Evolutionary conservation across 2,113 vertebrate genomes (phyloP).

Genomic region (Pedionomus torquatus): DNA sequence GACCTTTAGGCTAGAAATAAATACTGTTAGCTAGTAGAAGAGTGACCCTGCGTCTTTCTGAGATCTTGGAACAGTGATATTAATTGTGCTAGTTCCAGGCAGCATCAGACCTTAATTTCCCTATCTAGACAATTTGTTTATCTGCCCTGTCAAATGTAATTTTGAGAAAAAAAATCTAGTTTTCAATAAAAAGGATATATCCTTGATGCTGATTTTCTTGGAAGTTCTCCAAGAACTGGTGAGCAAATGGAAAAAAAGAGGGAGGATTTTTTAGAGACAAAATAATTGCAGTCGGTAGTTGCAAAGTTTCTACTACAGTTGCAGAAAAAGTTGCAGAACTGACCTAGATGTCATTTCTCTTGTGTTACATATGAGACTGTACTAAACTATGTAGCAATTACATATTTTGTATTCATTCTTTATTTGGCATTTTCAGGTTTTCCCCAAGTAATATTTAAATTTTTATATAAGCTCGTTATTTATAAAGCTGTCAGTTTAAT

Average conservation of each 20-base stretch:
- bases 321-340: not conserved
- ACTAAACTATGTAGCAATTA: not conserved
- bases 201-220: not conserved
- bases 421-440: not conserved
- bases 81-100: not conserved
- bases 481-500: slow-evolving; percentile 1
- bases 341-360: not conserved
- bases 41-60: not conserved
- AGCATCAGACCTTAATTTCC: not conserved
- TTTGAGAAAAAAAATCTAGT: not conserved
- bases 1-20: not conserved
- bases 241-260: not conserved
- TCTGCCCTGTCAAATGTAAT: not conserved
- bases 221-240: not conserved
- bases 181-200: not conserved
- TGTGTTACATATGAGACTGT: not conserved
- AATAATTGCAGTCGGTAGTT: not conserved
- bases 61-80: not conserved
- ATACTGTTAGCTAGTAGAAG: not conserved
- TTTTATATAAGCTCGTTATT: not conserved
- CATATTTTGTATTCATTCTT: not conserved
- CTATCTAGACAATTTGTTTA: not conserved
- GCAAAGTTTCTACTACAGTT: not conserved
- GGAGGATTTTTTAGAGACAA: not conserved
- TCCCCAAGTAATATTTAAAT: not conserved